A percentile compares a stretch with the other conserved stretches of the same genome.
These are phyloP conservation scores for Drosophila fungiperda DNA, from an alignment of 2,888 invertebrate genomes.

Conservation along the genomic window DNA sequence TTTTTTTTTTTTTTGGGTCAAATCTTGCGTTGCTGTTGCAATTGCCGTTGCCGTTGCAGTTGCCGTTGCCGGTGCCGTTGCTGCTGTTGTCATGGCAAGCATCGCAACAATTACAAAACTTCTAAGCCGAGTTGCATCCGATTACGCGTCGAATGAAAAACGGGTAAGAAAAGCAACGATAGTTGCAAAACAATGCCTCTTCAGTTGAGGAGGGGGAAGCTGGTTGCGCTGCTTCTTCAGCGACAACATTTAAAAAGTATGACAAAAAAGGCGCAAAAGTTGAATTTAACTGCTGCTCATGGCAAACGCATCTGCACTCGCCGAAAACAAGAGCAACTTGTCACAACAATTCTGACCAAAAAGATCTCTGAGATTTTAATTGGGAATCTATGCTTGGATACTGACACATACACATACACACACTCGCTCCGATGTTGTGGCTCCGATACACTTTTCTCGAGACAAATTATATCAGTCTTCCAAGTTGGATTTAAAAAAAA, in stretches of 20 bases:
- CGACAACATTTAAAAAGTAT: conserved; percentile 64
- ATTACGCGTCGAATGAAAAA: conserved; percentile 52
- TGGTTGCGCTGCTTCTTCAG: conserved; percentile 8
- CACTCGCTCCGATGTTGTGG: neutral
- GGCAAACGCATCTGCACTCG: conserved; percentile 34
- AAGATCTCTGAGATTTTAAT: neutral
- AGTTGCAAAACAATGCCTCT: conserved; percentile 47
- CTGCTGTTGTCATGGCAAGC: conserved; percentile 51
- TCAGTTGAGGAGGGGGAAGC: neutral
- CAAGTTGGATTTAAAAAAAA: too few relatives aligned
- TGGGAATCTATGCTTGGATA: neutral
- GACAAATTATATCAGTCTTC: too few relatives aligned
- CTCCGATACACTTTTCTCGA: too few relatives aligned
- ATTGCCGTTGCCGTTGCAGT: conserved; percentile 8
- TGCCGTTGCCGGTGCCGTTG: neutral
- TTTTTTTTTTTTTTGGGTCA: conserved; percentile 42
- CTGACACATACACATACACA: neutral
- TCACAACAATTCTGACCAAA: neutral
- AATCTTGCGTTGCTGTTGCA: conserved; percentile 33
- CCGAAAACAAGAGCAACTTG: conserved; percentile 12
- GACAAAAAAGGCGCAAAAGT: conserved; percentile 67
- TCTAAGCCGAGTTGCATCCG: conserved; percentile 67
- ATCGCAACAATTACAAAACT: conserved; percentile 76
- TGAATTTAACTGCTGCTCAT: conserved; percentile 61
- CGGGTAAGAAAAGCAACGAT: conserved; percentile 25